A percentile compares a stretch with the other conserved stretches of the same genome.
phyloP scores from a whole-genome alignment of 2,113 vertebrate genomes.

The Neoarius graeffei region DNA sequence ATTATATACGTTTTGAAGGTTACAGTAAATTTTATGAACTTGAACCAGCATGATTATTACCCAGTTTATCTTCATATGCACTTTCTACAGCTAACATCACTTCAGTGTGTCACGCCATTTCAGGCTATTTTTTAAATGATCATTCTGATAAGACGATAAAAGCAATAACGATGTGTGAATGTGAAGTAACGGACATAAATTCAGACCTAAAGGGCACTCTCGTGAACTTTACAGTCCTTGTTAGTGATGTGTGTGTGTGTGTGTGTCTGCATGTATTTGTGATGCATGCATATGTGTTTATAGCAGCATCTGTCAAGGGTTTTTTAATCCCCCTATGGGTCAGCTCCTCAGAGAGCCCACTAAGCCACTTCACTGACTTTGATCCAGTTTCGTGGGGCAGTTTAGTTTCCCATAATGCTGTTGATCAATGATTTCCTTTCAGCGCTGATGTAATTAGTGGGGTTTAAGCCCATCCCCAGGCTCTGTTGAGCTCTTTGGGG shows the following conservation, averaged over 20 bases:
- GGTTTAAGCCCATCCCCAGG: constrained; percentile 75
- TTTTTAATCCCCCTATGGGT: constrained; percentile 63
- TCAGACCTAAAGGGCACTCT: neutral
- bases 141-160: neutral
- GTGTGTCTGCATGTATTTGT: constrained; percentile 14
- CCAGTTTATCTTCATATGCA: neutral
- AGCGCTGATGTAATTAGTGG: constrained; percentile 88
- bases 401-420: constrained; percentile 84
- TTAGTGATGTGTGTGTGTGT: constrained; percentile 41
- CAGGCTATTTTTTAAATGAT: neutral
- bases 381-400: constrained; percentile 82
- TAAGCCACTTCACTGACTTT: constrained; percentile 82
- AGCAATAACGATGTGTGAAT: constrained; percentile 4
- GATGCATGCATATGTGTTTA: constrained; percentile 35
- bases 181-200: neutral
- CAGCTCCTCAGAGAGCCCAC: constrained; percentile 69
- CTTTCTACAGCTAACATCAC: neutral
- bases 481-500: constrained; percentile 67
- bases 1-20: neutral
- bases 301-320: constrained; percentile 29
- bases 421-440: constrained; percentile 93
- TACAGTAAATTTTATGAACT: neutral
- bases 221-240: neutral
- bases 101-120: neutral
- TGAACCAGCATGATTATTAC: neutral